Evolutionary conservation across 2,797 vertebrate genomes (phyloP).

Genomic region (Mus spretus): DNA sequence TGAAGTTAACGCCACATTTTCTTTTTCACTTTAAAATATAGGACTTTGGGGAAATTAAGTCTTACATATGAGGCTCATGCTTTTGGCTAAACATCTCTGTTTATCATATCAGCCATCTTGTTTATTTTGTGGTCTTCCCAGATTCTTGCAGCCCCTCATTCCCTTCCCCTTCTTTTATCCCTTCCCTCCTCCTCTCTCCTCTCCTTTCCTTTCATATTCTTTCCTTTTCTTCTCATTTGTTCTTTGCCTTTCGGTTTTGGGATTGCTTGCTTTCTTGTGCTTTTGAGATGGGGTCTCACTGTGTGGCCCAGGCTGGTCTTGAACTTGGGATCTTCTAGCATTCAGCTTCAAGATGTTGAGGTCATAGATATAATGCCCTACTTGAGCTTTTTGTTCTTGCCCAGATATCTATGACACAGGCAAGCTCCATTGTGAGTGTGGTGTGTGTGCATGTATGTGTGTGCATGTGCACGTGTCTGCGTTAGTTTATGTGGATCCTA

Average conservation of each 20-base stretch:
- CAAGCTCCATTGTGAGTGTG: no score
- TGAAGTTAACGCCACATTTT: conserved; percentile 4
- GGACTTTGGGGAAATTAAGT: background rate
- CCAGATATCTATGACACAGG: background rate
- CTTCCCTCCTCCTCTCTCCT: background rate
- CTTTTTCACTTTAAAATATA: background rate
- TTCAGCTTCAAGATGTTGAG: background rate
- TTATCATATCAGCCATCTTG: background rate
- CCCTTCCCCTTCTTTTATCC: no score
- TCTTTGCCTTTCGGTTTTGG: background rate
- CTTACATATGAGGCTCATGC: background rate
- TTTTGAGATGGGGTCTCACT: background rate
- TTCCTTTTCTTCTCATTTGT: background rate
- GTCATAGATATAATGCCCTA: background rate
- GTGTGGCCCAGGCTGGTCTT: background rate
- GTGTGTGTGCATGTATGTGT: background rate
- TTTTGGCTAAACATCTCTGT: background rate
- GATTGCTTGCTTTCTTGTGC: background rate
- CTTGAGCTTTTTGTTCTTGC: background rate
- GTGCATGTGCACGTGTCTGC: background rate
- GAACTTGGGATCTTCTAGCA: background rate
- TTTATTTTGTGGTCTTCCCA: background rate
- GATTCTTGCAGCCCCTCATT: background rate
- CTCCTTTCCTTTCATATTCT: background rate
- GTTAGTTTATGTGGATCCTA: background rate